These are phyloP conservation scores for Eolophus roseicapilla DNA, from an alignment of 2,113 vertebrate genomes.

Conservation along the genomic window DNA sequence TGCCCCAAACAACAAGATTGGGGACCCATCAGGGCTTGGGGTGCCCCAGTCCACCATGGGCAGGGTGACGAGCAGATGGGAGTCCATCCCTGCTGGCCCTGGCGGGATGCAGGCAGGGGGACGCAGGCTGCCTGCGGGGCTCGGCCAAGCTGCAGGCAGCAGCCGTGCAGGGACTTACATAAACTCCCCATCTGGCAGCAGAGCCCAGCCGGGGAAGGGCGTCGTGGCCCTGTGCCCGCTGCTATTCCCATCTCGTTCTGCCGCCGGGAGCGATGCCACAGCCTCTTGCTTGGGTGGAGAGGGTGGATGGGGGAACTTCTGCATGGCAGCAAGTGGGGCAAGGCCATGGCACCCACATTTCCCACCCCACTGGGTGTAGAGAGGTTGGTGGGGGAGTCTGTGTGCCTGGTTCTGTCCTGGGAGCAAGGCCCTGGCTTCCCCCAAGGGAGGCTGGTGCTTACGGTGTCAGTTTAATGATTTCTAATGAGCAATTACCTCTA, in stretches of 20 bases:
- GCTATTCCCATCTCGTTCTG: slow-evolving; percentile 11
- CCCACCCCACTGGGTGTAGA: accelerated
- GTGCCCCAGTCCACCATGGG: accelerated
- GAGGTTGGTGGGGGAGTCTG: background rate
- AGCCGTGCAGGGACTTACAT: slow-evolving; percentile 62
- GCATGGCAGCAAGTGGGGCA: background rate
- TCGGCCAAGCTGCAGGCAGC: slow-evolving; percentile 20
- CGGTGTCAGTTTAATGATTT: slow-evolving; percentile 79
- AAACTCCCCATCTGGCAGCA: slow-evolving; percentile 65
- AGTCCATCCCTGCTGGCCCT: background rate
- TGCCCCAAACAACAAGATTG: background rate
- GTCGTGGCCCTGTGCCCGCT: slow-evolving; percentile 24
- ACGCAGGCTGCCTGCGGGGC: background rate
- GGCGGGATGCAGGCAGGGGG: background rate
- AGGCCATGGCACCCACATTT: background rate
- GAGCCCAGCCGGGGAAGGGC: slow-evolving; percentile 14
- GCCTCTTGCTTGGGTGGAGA: background rate
- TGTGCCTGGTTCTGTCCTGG: background rate
- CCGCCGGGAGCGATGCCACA: background rate
- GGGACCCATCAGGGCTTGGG: accelerated
- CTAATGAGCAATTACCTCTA: slow-evolving; percentile 85
- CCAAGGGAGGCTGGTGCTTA: slow-evolving; percentile 50
- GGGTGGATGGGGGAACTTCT: background rate
- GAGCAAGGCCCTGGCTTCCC: background rate
- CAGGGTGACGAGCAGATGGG: background rate